Evolutionary conservation across 2,888 invertebrate genomes (phyloP), one percentile per base, ranked within the genome.

Genomic region (Drosophila diplacantha): DNA sequence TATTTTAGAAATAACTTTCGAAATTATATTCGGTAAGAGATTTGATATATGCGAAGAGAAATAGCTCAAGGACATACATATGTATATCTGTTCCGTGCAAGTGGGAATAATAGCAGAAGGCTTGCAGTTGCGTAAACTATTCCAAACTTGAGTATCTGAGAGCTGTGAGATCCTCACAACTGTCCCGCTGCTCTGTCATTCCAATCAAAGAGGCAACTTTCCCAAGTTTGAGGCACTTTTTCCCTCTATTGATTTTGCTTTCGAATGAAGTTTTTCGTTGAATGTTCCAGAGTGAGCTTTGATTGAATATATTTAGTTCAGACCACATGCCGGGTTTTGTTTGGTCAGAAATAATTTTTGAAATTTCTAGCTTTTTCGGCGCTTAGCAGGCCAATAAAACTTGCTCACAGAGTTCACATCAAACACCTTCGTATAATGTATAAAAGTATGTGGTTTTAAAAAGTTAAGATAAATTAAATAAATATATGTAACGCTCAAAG

Each of bases 241-340:
- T 57, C 56, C 50, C 50, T 43, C 46, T 44, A 53, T 74, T 74
- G 59, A 57, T 54, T 62, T 64, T 67, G 47, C 47, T 39, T 38
- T 44, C 44, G 38, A 70, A 50, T 56, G 39, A 52, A 44, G 41
- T 58, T 70, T 59, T 39, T 26, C 59, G 43, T 43, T 31, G 34
- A 41, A 16, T 43, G 41, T 43, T 57, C 46, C 32, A 72, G 62
- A 78, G 73, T 71, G 49, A 43, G 57, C 75, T 73, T 54, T 22
- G 22, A 22, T 22, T 22, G 22, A 22, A 22, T 22, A 22, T 22
- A 22, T 22, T 22, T 74, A 66, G 60, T 73, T 73, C 29, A 44
- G 44, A 53, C 47, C 61, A 9, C 62, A 46, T 34, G 53, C 61
- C 51, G 41, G 43, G 44, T 22, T 29, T 5, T 32, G 35, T n/a